These are phyloP conservation scores for Hyposmocoma kahamanoa DNA, from an alignment of 1,140 invertebrate species.

Conservation along the genomic window DNA sequence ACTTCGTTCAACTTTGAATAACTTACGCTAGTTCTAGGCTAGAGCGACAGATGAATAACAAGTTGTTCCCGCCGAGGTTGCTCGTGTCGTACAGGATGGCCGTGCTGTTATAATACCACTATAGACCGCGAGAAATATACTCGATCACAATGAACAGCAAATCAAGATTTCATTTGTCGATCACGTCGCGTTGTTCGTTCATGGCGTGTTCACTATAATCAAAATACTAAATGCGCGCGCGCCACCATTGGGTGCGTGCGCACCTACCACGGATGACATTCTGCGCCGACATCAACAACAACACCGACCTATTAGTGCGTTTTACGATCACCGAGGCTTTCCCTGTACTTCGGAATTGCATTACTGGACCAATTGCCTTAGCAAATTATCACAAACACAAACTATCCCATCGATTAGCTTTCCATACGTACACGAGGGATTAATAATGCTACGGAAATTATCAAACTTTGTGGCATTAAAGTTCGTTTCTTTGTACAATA, in stretches of 20 bases:
- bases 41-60: constrained; percentile 50
- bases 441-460: background rate
- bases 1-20: constrained; percentile 49
- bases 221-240: too few relatives aligned
- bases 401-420: too few relatives aligned
- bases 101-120: too few relatives aligned
- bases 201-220: too few relatives aligned
- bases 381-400: constrained; percentile 18
- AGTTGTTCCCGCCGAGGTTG: constrained; percentile 57
- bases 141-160: too few relatives aligned
- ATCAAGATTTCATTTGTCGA: too few relatives aligned
- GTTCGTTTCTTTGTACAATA: background rate
- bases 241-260: too few relatives aligned
- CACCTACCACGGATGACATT: too few relatives aligned
- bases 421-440: too few relatives aligned
- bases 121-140: too few relatives aligned
- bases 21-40: constrained; percentile 51
- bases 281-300: too few relatives aligned
- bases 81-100: constrained; percentile 27
- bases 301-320: constrained; percentile 21
- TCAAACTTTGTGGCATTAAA: background rate
- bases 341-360: constrained; percentile 40
- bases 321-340: constrained; percentile 29
- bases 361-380: constrained; percentile 21
- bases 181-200: too few relatives aligned